Base-by-base conservation (phyloP, 2,113 vertebrate species). In the Chaenocephalus aceratus region DNA sequence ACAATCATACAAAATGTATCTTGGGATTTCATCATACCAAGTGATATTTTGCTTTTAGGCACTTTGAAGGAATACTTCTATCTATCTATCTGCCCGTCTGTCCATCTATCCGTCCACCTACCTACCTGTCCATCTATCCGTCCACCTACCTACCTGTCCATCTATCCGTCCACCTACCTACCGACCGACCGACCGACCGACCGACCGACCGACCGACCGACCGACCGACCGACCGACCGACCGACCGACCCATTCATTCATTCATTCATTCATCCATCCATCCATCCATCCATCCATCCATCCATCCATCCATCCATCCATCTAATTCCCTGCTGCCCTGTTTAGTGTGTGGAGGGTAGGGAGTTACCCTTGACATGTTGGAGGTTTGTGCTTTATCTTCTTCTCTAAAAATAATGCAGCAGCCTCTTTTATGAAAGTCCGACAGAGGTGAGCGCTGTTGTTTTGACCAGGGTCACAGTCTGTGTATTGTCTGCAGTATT, bases 301-400 rank as follows among this genome's bases (percentile, higher is more conserved):
- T n/a, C 21, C 21, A 21, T 21, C 21, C 21, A 21, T 26, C 26
- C 3, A 30, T 30, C 21, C 21, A 21, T 21, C 21, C 21, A 21
- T 49, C 12, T 26, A 34, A n/a, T 13, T 5, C 21, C 45, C 46
- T 60, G 58, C 6, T 0, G 63, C 36, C 8, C 34, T 23, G 5
- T 73, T 45, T 14, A n/a, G 41, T 66, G n/a, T 73, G 67, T 49
- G 23, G 41, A 21, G 82, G 76, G 57, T 9, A 13, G 10, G 21
- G 53, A 18, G 52, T 79, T 85, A 69, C 82, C 71, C 75, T 77
- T 82, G 82, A 85, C 65, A 69, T 48, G 61, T 9, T 18, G 45
- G 21, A 72, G 16, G 65, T 75, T 46, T 75, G 73, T 72, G 44
- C 60, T 77, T 81, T 51, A 74, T 77, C 65, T 67, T 60, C 73